Base-by-base conservation (phyloP, 2,888 invertebrate genomes). In the Phymatocera aterrima region DNA sequence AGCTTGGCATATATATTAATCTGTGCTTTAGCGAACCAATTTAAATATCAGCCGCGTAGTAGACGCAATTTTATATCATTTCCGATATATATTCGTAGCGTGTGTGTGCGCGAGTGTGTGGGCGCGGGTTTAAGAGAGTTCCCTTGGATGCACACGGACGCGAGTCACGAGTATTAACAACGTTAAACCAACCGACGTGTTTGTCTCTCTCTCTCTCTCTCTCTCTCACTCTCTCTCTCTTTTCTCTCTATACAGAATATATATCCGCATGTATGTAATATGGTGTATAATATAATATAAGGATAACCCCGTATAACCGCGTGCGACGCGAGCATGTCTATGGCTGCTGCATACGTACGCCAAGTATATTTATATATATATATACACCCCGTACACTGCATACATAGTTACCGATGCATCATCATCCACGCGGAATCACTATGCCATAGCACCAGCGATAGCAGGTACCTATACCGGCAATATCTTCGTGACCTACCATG, bases 41-140 rank as follows among this genome's bases (percentile, higher is more conserved):
- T 90, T 90, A 90, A 90, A 90, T 90, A 90, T 90, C 89, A 89
- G 89, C 89, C 87, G 87, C 88, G 88, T 86, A 87, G 87, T 89
- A 85, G 87, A 90, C 90, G 90, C 90, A 90, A 90, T 90, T 90
- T 90, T 90, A 90, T 90, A 90, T 90, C 88, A 90, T 90, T 90
- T 90, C 90, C 90, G 90, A 90, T 90, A 90, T n/a, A n/a, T 88
- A 87, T 86, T 85, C 85, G 84, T 84, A 83, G 82, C 86, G 89
- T 87, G 87, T 89, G 85, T 89, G 89, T 89, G n/a, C n/a, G n/a
- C n/a, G n/a, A n/a, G n/a, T n/a, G n/a, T n/a, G n/a, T n/a, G n/a
- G n/a, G n/a, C n/a, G n/a, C n/a, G 87, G 86, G 85, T 85, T 86
- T 86, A 87, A 87, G 86, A 84, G 85, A n/a, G n/a, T n/a, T 85